These are phyloP conservation scores for Rhopilema esculentum DNA, from an alignment of 30 jellyfish, hydroid and myxozoan species.

Conservation along the genomic window DNA sequence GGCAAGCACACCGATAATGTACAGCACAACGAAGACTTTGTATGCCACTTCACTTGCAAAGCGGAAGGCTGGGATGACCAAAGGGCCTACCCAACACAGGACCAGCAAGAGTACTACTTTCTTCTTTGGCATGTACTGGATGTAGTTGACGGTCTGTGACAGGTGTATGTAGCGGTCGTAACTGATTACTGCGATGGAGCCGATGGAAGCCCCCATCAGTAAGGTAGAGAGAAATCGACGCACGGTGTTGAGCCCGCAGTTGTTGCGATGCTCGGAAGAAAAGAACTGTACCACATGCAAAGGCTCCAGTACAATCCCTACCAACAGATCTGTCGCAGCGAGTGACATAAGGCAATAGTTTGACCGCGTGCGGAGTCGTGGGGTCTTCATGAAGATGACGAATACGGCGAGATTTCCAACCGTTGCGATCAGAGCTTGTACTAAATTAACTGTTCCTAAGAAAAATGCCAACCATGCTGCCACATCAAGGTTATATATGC, in stretches of 20 bases:
- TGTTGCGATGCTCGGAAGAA: conserved; percentile 21
- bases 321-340: conserved; percentile 76
- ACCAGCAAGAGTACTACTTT: conserved; percentile 40
- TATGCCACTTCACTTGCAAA: conserved; percentile 51
- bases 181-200: conserved; percentile 72
- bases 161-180: conserved; percentile 80
- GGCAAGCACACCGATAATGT: conserved; percentile 21
- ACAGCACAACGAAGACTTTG: conserved; percentile 20
- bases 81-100: conserved; percentile 77
- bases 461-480: background rate
- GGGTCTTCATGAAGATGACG: conserved; percentile 6
- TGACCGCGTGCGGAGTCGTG: conserved; percentile 67
- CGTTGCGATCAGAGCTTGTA: conserved; percentile 18
- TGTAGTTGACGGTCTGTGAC: conserved; percentile 67
- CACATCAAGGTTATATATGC: conserved; percentile 25
- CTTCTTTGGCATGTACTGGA: conserved; percentile 57
- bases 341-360: conserved; percentile 56
- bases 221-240: conserved; percentile 64
- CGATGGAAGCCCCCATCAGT: conserved; percentile 78
- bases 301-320: conserved; percentile 71
- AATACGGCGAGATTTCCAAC: conserved; percentile 58
- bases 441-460: conserved; percentile 51
- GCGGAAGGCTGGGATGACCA: conserved; percentile 61
- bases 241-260: conserved; percentile 56
- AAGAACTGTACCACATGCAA: conserved; percentile 61